phyloP scores from a whole-genome alignment of 2,797 vertebrate genomes.

The Acridotheres tristis region DNA sequence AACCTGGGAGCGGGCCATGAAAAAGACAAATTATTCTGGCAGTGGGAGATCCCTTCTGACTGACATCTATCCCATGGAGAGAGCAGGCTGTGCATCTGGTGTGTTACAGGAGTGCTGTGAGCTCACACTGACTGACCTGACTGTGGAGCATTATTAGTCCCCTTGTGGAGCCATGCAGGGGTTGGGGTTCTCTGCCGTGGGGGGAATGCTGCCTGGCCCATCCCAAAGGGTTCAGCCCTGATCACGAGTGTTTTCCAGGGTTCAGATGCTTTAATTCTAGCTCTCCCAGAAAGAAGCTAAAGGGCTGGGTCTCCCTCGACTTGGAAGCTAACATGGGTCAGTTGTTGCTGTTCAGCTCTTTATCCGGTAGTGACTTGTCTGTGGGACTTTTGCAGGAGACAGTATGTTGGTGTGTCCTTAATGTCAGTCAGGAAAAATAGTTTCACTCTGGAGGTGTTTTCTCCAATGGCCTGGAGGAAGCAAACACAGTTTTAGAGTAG shows the following conservation, averaged over 20 bases:
- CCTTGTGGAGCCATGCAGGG: rapidly evolving
- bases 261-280: background rate
- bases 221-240: background rate
- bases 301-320: background rate
- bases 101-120: background rate
- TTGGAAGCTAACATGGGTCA: background rate
- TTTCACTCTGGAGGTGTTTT: background rate
- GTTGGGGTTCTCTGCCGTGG: background rate
- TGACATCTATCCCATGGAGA: background rate
- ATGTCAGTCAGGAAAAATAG: background rate
- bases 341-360: background rate
- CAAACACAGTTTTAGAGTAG: background rate
- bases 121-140: background rate
- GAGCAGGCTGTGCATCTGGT: background rate
- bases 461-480: background rate
- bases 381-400: background rate
- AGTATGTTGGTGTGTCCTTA: background rate
- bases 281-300: background rate
- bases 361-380: background rate
- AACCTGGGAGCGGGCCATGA: background rate
- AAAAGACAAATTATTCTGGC: constrained; percentile 35
- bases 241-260: background rate
- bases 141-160: background rate
- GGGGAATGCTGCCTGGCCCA: background rate
- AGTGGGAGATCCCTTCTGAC: background rate